Conservation (phyloP, 2,888 invertebrate genomes). For the Heliconius erato region DNA sequence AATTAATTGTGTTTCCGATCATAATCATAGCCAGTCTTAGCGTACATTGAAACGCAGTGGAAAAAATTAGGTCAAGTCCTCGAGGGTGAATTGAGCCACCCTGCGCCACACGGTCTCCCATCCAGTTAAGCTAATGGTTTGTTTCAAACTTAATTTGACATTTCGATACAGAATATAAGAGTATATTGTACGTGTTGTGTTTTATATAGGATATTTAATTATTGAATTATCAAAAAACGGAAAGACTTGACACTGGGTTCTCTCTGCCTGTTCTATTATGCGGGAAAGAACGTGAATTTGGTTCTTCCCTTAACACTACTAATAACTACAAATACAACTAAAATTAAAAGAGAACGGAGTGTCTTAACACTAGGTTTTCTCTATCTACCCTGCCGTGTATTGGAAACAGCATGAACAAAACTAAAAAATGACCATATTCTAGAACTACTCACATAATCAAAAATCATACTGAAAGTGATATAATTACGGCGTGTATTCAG, state of each 20-base stretch:
- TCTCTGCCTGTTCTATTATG: too few species aligned
- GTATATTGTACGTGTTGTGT: background rate
- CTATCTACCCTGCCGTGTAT: too few species aligned
- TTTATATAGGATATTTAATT: background rate
- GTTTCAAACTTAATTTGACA: conserved; percentile 36
- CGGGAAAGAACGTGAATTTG: too few species aligned
- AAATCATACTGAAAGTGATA: background rate
- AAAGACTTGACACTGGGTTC: too few species aligned
- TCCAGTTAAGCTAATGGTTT: conserved; percentile 35
- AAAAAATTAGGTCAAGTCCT: conserved; percentile 40
- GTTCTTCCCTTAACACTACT: too few species aligned
- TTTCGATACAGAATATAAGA: conserved; percentile 23
- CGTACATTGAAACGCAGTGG: conserved; percentile 19
- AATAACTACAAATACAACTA: too few species aligned
- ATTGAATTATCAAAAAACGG: background rate
- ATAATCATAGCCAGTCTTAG: conserved; percentile 32
- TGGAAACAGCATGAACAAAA: too few species aligned
- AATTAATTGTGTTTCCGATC: conserved; percentile 32
- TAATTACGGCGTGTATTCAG: background rate
- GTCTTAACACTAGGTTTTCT: too few species aligned
- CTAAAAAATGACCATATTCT: background rate
- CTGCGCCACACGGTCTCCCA: conserved; percentile 23
- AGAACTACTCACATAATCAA: background rate
- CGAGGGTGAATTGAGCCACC: conserved; percentile 26
- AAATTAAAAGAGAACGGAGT: too few species aligned